Conservation (phyloP, 2,888 invertebrate species). For the Smittia aterrima region DNA sequence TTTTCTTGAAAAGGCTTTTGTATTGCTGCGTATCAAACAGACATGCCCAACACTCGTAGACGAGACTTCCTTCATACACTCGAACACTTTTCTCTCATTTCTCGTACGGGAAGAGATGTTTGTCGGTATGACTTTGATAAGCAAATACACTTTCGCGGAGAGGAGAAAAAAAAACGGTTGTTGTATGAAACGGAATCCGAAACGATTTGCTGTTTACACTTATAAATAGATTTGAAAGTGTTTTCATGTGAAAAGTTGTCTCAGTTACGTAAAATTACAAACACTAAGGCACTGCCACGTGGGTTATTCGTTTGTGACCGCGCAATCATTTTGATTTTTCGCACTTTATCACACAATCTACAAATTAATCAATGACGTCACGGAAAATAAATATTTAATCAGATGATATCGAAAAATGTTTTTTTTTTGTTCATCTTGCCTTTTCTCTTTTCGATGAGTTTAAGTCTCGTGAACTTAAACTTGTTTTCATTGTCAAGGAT, state of each 20-base stretch:
- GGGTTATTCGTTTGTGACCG: constrained; percentile 34
- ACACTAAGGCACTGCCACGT: constrained; percentile 24
- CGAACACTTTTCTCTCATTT: background rate
- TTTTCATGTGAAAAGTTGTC: background rate
- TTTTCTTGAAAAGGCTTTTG: background rate
- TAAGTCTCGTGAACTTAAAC: too few species aligned
- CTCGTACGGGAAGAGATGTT: too few species aligned
- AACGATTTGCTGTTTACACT: background rate
- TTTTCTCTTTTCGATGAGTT: too few species aligned
- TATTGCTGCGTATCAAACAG: background rate
- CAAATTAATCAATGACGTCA: too few species aligned
- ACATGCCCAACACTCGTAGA: background rate
- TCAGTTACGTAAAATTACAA: background rate
- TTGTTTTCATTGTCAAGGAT: too few species aligned
- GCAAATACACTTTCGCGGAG: too few species aligned
- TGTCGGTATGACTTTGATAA: background rate
- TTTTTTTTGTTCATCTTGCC: too few species aligned
- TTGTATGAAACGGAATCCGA: background rate
- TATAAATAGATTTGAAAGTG: background rate
- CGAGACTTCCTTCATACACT: background rate
- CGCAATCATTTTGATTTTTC: constrained; percentile 32
- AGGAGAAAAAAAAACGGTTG: background rate
- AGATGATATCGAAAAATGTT: too few species aligned
- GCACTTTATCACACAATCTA: too few species aligned
- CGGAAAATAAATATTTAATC: too few species aligned